Evolutionary conservation across 2,888 invertebrate species (phyloP).

Genomic region (Bibio marci): DNA sequence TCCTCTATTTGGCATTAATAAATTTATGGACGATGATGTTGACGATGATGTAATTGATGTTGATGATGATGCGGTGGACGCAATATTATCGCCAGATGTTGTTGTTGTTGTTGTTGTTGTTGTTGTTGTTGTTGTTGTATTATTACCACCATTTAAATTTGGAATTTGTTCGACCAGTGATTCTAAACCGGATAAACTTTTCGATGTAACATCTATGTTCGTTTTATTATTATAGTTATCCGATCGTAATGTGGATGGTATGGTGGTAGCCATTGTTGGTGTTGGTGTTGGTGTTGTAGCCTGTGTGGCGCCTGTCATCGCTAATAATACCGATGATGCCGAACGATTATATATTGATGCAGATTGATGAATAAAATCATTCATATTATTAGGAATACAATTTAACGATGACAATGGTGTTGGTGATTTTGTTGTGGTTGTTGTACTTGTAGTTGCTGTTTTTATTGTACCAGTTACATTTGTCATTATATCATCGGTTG

Average conservation of each 20-base stretch:
- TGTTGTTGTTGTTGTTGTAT: conserved; percentile 8
- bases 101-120: conserved; percentile 2
- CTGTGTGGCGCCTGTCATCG: conserved; percentile 6
- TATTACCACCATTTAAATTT: conserved; percentile 59
- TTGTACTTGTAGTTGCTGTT: conserved; percentile 3
- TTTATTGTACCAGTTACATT: conserved; percentile 30
- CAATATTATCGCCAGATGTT: neutral
- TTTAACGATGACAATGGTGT: conserved; percentile 1
- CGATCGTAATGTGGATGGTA: too few species aligned
- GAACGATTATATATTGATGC: too few species aligned
- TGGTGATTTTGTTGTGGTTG: conserved; percentile 1
- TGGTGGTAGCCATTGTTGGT: conserved; percentile 9
- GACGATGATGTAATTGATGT: too few species aligned
- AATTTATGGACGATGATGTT: conserved; percentile 1
- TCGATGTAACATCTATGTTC: conserved; percentile 72
- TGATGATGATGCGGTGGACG: conserved; percentile 13
- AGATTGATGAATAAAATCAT: neutral
- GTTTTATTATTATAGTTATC: too few species aligned
- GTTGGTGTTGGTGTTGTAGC: conserved; percentile 9
- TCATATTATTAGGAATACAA: neutral
- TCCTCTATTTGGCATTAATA: neutral
- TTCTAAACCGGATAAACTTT: conserved; percentile 71
- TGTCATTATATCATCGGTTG: conserved; percentile 23
- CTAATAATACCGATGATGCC: neutral
- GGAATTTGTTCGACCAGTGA: conserved; percentile 85